phyloP scores from a whole-genome alignment of 1,140 invertebrate genomes.

The Diachasmimorpha longicaudata region DNA sequence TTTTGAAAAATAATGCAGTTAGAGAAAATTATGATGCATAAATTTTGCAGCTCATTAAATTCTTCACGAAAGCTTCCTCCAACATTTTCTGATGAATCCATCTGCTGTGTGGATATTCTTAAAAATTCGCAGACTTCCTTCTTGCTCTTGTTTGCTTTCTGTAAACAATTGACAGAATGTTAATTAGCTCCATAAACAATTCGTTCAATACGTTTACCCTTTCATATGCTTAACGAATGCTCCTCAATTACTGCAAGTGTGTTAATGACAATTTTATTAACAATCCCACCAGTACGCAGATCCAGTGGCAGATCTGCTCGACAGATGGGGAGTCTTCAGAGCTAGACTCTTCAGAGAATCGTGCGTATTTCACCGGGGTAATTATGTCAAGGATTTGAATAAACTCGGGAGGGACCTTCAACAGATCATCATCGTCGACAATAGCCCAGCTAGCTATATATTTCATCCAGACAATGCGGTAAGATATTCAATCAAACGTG shows the following conservation, averaged over 20 bases:
- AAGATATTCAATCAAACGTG: conserved; percentile 62
- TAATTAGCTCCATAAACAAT: background rate
- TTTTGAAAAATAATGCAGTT: too few relatives aligned
- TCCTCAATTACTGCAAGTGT: background rate
- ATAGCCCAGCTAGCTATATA: conserved; percentile 99
- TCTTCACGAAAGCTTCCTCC: too few relatives aligned
- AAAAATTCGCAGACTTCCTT: too few relatives aligned
- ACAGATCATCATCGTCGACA: conserved; percentile 98
- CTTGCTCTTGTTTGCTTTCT: too few relatives aligned
- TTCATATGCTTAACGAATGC: background rate
- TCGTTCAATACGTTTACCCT: background rate
- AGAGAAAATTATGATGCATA: too few relatives aligned
- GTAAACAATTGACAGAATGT: too few relatives aligned
- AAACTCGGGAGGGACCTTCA: conserved; percentile 95
- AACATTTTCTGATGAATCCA: too few relatives aligned
- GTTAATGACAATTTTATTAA: background rate
- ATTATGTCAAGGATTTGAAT: conserved; percentile 99
- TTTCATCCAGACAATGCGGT: conserved; percentile 99
- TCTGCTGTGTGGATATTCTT: too few relatives aligned
- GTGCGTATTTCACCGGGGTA: conserved; percentile 99
- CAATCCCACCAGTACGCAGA: conserved; percentile 88
- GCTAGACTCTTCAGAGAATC: conserved; percentile 98
- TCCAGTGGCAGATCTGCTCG: conserved; percentile 97
- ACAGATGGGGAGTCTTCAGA: conserved; percentile 97
- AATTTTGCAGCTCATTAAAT: too few relatives aligned